phyloP scores from a whole-genome alignment of 2,113 vertebrate species.

The Oreochromis spilurus region DNA sequence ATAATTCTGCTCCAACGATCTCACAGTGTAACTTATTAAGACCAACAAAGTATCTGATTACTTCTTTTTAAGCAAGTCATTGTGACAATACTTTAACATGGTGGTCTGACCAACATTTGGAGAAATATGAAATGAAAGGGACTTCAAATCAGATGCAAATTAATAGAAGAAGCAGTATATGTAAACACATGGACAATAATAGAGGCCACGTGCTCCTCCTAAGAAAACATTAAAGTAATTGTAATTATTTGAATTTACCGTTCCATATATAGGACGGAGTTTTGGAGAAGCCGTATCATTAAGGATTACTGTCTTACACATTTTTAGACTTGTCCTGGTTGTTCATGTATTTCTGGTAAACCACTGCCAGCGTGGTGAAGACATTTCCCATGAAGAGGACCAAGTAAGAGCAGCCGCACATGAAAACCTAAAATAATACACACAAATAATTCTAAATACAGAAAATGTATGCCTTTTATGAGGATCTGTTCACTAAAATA shows the following conservation, averaged over 20 bases:
- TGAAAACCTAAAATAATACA: slow-evolving; percentile 80
- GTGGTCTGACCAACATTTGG: neutral
- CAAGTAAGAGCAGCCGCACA: slow-evolving; percentile 89
- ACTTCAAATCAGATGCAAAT: neutral
- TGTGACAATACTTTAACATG: neutral
- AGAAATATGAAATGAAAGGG: neutral
- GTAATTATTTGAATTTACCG: neutral
- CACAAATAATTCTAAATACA: neutral
- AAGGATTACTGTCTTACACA: slow-evolving; percentile 32
- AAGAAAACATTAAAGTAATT: neutral
- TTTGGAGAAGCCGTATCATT: neutral
- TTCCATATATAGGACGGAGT: neutral
- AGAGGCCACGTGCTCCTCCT: neutral
- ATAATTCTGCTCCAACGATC: neutral
- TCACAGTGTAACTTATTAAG: neutral
- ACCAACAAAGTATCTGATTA: neutral
- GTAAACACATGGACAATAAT: neutral
- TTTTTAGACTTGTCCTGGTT: slow-evolving; percentile 77
- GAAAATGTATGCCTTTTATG: neutral
- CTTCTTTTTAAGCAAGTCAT: neutral
- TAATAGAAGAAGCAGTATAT: neutral
- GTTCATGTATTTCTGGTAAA: slow-evolving; percentile 91
- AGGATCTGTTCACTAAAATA: neutral
- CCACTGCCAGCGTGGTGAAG: slow-evolving; percentile 88
- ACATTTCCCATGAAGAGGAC: slow-evolving; percentile 92